These are phyloP conservation scores for Oenanthe melanoleuca DNA, from an alignment of 2,113 vertebrate genomes.

Conservation along the genomic window DNA sequence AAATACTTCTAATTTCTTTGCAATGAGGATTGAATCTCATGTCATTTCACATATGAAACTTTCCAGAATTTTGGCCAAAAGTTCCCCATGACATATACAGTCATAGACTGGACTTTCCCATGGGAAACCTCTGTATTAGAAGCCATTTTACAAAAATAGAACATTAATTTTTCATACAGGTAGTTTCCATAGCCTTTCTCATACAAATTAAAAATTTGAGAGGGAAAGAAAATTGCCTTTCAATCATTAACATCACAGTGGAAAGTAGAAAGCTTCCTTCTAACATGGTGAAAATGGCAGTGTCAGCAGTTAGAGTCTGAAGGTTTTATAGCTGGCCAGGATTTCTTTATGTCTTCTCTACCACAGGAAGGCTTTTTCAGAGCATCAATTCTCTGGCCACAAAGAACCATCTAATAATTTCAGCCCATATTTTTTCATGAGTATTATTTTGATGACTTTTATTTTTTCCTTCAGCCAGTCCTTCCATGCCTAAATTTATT, in stretches of 20 bases:
- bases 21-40: background rate
- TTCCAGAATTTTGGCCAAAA: background rate
- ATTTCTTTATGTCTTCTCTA: background rate
- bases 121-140: background rate
- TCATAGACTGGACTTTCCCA: background rate
- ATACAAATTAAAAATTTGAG: background rate
- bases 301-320: background rate
- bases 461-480: background rate
- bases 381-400: background rate
- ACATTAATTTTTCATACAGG: background rate
- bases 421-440: background rate
- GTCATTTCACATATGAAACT: background rate
- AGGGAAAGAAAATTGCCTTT: background rate
- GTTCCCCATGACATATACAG: background rate
- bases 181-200: background rate
- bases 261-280: background rate
- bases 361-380: background rate
- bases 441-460: background rate
- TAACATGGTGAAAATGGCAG: background rate
- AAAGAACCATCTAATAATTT: background rate
- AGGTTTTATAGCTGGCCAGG: background rate
- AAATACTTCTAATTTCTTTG: background rate
- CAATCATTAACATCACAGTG: background rate
- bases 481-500: background rate
- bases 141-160: background rate